These are phyloP conservation scores for Mystacides longicornis DNA, from an alignment of 2,888 invertebrate species.

Conservation along the genomic window DNA sequence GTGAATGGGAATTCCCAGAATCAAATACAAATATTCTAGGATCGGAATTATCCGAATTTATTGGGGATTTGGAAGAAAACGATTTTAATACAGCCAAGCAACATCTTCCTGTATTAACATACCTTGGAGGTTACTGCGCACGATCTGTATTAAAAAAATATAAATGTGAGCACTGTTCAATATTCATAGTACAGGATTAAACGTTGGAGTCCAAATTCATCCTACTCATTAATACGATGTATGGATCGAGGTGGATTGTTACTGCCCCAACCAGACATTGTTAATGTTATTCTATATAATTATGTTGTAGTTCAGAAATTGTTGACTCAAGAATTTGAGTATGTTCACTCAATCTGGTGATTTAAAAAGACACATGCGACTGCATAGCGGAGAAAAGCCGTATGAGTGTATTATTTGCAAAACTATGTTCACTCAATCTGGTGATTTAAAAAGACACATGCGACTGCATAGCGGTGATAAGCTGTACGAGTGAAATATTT, in stretches of 20 bases:
- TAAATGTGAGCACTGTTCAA: not conserved
- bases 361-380: no score
- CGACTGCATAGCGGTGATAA: no score
- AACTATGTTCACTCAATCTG: no score
- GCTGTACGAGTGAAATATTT: no score
- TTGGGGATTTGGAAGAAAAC: not conserved
- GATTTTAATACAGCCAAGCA: not conserved
- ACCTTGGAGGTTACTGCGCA: not conserved
- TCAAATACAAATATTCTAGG: not conserved
- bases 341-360: no score
- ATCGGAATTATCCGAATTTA: not conserved
- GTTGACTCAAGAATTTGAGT: not conserved
- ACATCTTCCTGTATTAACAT: not conserved
- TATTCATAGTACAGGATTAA: not conserved
- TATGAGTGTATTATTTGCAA: no score
- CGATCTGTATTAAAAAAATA: not conserved
- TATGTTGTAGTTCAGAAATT: not conserved
- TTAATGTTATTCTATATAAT: not conserved
- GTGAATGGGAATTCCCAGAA: not conserved
- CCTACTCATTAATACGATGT: not conserved
- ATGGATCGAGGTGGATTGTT: not conserved
- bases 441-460: no score
- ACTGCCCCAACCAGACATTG: not conserved
- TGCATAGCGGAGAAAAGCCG: no score
- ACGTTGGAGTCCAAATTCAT: not conserved